Base-by-base conservation (phyloP, 2,113 vertebrate species). In the Mionectes macconnelli region DNA sequence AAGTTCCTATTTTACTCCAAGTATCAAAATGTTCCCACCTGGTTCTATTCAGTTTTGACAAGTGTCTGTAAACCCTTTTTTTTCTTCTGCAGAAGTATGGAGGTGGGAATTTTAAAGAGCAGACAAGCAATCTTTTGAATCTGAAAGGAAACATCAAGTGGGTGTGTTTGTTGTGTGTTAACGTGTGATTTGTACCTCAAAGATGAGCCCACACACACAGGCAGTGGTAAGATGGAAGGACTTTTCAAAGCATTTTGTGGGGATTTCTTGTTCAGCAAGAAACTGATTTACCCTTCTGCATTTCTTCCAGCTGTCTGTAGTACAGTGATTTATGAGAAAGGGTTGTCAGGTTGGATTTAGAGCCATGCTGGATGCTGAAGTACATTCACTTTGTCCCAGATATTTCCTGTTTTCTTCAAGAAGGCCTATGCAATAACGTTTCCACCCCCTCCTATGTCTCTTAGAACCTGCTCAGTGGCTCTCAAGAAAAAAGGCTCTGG, bases 331-430 rank as follows among this genome's bases (percentile, higher is more conserved):
- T 97, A 95, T 78, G 77, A 70, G 94, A 84, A 79, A 59, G 12
- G 30, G 37, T 91, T 88, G 94, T 93, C 92, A 83, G 47, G 78
- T 83, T 97, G 98, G 97, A 97, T 97, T 98, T 97, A 97, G 52
- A 95, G 87, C 8, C 37, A 93, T 96, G 75, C 62, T 78, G 85
- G 92, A 67, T 84, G 90, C 91, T 89, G 90, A 88, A 94, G 39
- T 83, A 84, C 44, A 17, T 92, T 88, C 76, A 55, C 15, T 67
- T 88, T 77, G 76, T 64, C 63, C 80, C 82, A 96, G 68, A 92
- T 81, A 86, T 96, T 96, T 86, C 56, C 83, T 93, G 49, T 84
- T 88, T 84, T 78, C 85, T 96, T 94, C 82, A 77, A 66, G 74
- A 95, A 91, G 57, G 81, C 56, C 69, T 95, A 45, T 17, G 37